A percentile compares a stretch with the other conserved stretches of the same genome.
phyloP scores from a whole-genome alignment of 2,797 vertebrate species.

The Allobates femoralis region DNA sequence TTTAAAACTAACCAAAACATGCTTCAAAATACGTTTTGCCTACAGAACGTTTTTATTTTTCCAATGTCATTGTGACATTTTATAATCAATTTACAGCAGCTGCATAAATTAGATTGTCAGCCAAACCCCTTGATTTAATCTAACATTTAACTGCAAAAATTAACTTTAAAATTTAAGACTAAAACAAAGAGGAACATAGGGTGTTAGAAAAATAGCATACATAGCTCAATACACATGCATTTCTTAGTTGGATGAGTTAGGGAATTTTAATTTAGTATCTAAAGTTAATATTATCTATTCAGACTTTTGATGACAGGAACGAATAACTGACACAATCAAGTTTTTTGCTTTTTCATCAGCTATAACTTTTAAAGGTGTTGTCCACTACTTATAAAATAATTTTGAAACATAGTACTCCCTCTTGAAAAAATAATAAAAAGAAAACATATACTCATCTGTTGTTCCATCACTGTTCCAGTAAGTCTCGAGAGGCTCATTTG shows the following conservation, averaged over 20 bases:
- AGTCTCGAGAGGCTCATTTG: no score
- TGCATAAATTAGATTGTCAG: constrained; percentile 45
- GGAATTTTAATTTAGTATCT: neutral
- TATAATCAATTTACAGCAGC: constrained; percentile 39
- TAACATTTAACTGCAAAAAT: constrained; percentile 15
- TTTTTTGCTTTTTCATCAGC: no score
- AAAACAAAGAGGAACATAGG: neutral
- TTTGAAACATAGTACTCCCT: no score
- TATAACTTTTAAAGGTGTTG: no score
- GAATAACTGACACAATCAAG: no score
- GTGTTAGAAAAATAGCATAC: neutral
- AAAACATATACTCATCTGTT: no score
- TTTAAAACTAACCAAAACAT: no score
- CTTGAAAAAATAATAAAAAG: no score
- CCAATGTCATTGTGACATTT: constrained; percentile 52
- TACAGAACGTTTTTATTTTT: neutral
- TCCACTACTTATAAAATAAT: no score
- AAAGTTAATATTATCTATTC: neutral
- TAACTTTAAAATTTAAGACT: constrained; percentile 4
- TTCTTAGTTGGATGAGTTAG: neutral
- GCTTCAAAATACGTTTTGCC: constrained; percentile 28
- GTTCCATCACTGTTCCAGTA: no score
- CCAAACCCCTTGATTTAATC: constrained; percentile 37
- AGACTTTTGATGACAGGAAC: no score
- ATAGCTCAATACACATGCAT: neutral